phyloP scores from a whole-genome alignment of 2,888 invertebrate genomes.

The Drosophila mayaguana region DNA sequence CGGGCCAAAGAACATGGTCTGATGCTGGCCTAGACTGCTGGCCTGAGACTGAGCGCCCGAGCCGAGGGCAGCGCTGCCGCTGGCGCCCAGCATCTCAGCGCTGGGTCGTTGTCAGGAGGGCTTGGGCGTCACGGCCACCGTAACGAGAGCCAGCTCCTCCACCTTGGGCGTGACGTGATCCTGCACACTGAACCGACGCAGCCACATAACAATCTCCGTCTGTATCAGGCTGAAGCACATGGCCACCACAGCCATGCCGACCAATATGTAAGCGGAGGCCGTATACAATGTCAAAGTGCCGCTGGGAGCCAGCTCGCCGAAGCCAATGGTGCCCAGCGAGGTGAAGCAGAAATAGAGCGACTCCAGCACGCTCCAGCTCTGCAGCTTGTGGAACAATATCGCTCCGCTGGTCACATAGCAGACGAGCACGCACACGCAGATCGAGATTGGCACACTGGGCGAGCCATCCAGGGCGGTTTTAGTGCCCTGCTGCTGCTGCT shows the following conservation, averaged over 20 bases:
- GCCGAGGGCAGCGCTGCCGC: constrained; percentile 20
- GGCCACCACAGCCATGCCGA: constrained; percentile 94
- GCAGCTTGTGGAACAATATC: constrained; percentile 94
- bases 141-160: constrained; percentile 86
- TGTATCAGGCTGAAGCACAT: constrained; percentile 95
- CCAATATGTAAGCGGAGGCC: constrained; percentile 92
- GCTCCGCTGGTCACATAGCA: constrained; percentile 96
- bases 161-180: constrained; percentile 85
- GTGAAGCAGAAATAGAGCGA: constrained; percentile 94
- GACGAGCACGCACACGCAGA: constrained; percentile 94
- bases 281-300: constrained; percentile 90
- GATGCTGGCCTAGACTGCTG: constrained; percentile 79
- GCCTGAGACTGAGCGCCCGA: constrained; percentile 35
- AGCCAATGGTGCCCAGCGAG: constrained; percentile 92
- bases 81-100: constrained; percentile 82
- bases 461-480: constrained; percentile 33
- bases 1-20: constrained; percentile 85
- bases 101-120: constrained; percentile 87
- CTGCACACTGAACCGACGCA: constrained; percentile 85
- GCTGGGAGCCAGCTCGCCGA: constrained; percentile 91
- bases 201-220: constrained; percentile 88
- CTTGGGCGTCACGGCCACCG: constrained; percentile 86
- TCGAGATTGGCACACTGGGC: constrained; percentile 91
- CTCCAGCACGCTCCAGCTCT: constrained; percentile 95
- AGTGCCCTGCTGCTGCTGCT: constrained; percentile 31